phyloP scores from a whole-genome alignment of 2,113 vertebrate species.

The Caretta caretta region DNA sequence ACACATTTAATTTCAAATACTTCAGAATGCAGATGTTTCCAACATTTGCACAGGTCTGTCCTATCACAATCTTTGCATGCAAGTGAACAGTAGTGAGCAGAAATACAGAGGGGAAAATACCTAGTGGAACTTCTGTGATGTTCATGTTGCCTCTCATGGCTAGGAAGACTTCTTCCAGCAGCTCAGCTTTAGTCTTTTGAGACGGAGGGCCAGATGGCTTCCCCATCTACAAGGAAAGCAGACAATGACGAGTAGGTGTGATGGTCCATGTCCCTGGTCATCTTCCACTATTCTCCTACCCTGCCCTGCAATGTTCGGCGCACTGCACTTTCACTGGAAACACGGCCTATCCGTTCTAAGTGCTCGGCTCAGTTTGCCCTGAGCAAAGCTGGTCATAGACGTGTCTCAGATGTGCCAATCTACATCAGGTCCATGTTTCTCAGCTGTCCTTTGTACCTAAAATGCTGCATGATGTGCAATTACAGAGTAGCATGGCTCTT shows the following conservation, averaged over 20 bases:
- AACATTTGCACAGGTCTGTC: background rate
- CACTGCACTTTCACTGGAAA: background rate
- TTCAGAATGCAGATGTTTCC: background rate
- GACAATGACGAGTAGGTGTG: background rate
- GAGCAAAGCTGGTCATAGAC: background rate
- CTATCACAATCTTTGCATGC: background rate
- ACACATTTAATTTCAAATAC: background rate
- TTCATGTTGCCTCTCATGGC: slow-evolving; percentile 77
- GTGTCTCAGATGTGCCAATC: background rate
- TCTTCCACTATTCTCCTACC: background rate
- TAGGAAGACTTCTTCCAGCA: slow-evolving; percentile 78
- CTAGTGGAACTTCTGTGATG: slow-evolving; percentile 76
- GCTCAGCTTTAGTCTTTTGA: slow-evolving; percentile 66
- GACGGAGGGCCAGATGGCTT: slow-evolving; percentile 50
- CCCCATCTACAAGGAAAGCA: slow-evolving; percentile 20
- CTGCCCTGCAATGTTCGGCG: background rate
- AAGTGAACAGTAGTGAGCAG: accelerated
- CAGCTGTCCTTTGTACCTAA: background rate
- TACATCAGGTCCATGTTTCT: background rate
- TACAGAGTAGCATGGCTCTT: background rate
- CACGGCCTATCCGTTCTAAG: background rate
- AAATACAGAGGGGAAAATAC: slow-evolving; percentile 52
- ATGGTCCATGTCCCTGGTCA: accelerated
- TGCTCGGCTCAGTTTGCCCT: background rate
- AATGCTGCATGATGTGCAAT: background rate